Evolutionary conservation across 2,888 invertebrate genomes (phyloP), one percentile per base, ranked within the genome.

Genomic region (Anthrax anthrax): DNA sequence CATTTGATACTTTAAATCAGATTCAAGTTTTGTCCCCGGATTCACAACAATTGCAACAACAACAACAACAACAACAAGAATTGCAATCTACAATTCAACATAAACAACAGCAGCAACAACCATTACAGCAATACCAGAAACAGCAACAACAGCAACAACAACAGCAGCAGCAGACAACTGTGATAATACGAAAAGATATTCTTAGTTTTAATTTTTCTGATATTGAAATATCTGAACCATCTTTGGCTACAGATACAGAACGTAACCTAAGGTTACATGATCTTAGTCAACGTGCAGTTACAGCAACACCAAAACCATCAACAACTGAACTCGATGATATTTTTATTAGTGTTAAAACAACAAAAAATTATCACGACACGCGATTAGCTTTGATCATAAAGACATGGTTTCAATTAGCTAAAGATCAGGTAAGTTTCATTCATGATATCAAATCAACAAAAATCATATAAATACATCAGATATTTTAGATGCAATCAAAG

Each of bases 301-400:
- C 69, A 29, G 68, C 65, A 49, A 69, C 68, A 54, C 67, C 68
- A 32, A 67, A 73, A 56, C 77, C 79, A 49, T 76, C 76, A 50
- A 76, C 79, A 53, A 81, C 84, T 54, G 78, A 76, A 56, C 71
- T 90, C 57, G 78, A 85, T 70, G 91, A 94, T 71, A 76, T 95
- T 60, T 94, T 92, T 70, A 87, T 95, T 67, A 89, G 89, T 72
- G 91, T 96, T 47, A 96, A 96, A 73, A 94, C 95, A 52, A 88
- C 94, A 47, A 80, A 81, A 65, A 80, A 81, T 70, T 91, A 88
- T 71, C 91, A 95, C 66, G 72, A 78, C 54, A 79, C 81, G 44
- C 77, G 96, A 58, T 69, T 97, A 60, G 84, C 84, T 46, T 77
- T 90, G 53, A 85, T 96, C 60, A 74, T 94, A 65, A 84, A 85